Conservation (phyloP, 2,888 invertebrate genomes). For the Caprella mutica region DNA sequence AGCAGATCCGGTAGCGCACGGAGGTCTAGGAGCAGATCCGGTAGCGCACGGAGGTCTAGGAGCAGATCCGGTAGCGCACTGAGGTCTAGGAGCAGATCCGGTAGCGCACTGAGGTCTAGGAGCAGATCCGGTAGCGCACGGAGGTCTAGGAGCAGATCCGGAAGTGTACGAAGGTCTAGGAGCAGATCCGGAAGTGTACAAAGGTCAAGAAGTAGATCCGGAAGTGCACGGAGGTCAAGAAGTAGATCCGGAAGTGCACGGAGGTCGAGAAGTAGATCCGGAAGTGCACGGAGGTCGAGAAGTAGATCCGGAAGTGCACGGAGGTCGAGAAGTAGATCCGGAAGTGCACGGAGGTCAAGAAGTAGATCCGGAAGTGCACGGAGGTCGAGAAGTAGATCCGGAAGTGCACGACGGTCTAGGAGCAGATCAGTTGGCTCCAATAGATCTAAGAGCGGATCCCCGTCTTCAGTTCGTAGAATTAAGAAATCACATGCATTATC, state of each 20-base stretch:
- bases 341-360: not conserved
- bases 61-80: not conserved
- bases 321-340: not conserved
- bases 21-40: not conserved
- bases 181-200: not conserved
- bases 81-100: not conserved
- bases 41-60: not conserved
- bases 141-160: not conserved
- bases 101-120: not conserved
- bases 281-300: not conserved
- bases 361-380: slow-evolving; percentile 8
- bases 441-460: slow-evolving; percentile 7
- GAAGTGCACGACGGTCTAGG: not conserved
- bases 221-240: not conserved
- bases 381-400: not conserved
- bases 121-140: not conserved
- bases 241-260: slow-evolving; percentile 3
- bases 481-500: slow-evolving; percentile 3
- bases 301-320: slow-evolving; percentile 2
- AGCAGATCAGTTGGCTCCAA: slow-evolving; percentile 7
- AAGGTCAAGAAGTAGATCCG: slow-evolving; percentile 5
- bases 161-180: not conserved
- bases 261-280: not conserved
- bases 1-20: slow-evolving; percentile 2
- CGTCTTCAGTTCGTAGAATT: not conserved